Evolutionary conservation across 1,140 invertebrate genomes (phyloP), one percentile per base, ranked within the genome.

Genomic region (Penaeus indicus): DNA sequence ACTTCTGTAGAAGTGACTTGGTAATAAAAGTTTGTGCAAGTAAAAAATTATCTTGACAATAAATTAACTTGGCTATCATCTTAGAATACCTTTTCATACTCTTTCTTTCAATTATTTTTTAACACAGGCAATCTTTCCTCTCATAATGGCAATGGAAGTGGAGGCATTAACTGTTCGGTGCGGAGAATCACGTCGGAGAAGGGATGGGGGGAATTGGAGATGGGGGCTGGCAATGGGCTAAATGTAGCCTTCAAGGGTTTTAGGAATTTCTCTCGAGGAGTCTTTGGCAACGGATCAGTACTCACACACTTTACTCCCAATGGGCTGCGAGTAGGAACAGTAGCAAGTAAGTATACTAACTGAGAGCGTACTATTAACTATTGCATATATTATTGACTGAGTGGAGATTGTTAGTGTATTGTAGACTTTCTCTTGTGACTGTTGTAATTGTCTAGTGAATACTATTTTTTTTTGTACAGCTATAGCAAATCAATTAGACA

Each of bases 81-180:
- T 54, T 11, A 13, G 11, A 13, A 16, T 16, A 54, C 54, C 10
- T 54, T 13, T 2, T 54, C 11, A 54, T 54, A 54, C 16, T 13
- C 54, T 54, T 32, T 16, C n/a, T 21, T n/a, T 84, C 64, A 5
- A 19, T 21, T 67, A 47, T 47, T 64, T n/a, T 69, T 10, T 75
- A 67, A 22, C 16, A 91, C 90, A 83, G 94, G 93, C 3, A 95
- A 96, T 91, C 93, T 99, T 60, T 95, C 95, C 54, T 96, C 96
- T 11, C 95, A 97, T 90, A 98, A 99, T 94, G 98, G 98, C 25
- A 96, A 95, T 90, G 96, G 96, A 8, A 93, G 94, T 38, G 97
- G 97, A 2, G 94, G 94, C 67, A 94, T 98, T 63, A 95, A 95
- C 91, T 92, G 96, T 19, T 94, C 95, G n/a, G 95, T 95, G 84